These are phyloP conservation scores for Takifugu bimaculatus DNA, from an alignment of 2,113 vertebrate species.

Conservation along the genomic window DNA sequence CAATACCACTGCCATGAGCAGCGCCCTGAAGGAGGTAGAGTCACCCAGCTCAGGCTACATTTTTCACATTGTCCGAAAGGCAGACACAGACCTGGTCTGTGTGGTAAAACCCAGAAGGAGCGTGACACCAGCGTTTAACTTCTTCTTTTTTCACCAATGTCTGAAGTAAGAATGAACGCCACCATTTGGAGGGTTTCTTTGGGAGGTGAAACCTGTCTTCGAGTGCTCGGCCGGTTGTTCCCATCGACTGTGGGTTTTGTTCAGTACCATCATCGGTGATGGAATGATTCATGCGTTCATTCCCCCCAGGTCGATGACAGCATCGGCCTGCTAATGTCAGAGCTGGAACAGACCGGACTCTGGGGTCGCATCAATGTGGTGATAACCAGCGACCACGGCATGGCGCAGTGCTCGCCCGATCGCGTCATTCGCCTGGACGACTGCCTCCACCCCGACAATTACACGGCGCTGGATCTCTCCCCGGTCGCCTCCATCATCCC, in stretches of 20 bases:
- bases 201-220: too few species aligned
- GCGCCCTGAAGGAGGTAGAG: constrained; percentile 72
- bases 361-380: constrained; percentile 88
- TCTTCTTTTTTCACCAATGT: too few species aligned
- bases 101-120: too few species aligned
- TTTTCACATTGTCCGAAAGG: not conserved
- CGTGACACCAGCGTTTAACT: too few species aligned
- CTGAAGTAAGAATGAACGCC: too few species aligned
- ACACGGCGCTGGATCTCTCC: constrained; percentile 78
- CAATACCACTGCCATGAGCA: constrained; percentile 75
- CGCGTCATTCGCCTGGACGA: constrained; percentile 80
- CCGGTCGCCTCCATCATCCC: constrained; percentile 87
- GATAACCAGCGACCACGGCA: constrained; percentile 96
- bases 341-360: constrained; percentile 76
- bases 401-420: constrained; percentile 84
- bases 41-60: not conserved
- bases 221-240: too few species aligned
- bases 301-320: constrained; percentile 77
- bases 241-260: too few species aligned
- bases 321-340: constrained; percentile 77
- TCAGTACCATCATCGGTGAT: not conserved
- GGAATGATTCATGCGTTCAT: not conserved
- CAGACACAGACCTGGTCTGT: too few species aligned
- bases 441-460: constrained; percentile 76
- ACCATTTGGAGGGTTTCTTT: too few species aligned